phyloP scores from a whole-genome alignment of 1,140 invertebrate species.

The Phenacoccus solenopsis region DNA sequence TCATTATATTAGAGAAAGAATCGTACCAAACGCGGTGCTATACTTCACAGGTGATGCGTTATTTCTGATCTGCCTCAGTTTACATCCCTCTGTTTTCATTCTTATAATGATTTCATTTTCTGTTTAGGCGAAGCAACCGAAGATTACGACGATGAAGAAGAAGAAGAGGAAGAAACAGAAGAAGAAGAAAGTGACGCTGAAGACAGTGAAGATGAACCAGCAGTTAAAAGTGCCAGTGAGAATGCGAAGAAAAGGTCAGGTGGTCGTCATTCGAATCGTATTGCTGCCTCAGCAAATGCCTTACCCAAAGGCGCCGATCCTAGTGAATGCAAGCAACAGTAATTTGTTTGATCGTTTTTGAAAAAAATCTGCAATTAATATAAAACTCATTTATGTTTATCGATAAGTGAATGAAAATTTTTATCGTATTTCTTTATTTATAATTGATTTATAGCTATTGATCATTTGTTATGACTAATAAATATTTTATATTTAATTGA shows the following conservation, averaged over 20 bases:
- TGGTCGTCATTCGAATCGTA: background rate
- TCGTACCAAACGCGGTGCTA: slow-evolving; percentile 83
- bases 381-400: background rate
- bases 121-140: slow-evolving; percentile 53
- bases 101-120: slow-evolving; percentile 10
- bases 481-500: background rate
- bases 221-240: slow-evolving; percentile 28
- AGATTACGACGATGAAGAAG: slow-evolving; percentile 55
- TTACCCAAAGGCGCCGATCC: slow-evolving; percentile 27
- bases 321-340: slow-evolving; percentile 40
- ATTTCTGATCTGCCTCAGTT: background rate
- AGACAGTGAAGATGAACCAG: slow-evolving; percentile 30
- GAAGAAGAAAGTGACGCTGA: slow-evolving; percentile 34
- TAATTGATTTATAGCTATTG: background rate
- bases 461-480: background rate
- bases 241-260: slow-evolving; percentile 15
- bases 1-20: slow-evolving; percentile 88
- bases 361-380: background rate
- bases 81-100: background rate
- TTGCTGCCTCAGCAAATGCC: slow-evolving; percentile 25
- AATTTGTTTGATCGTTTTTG: slow-evolving; percentile 24
- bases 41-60: slow-evolving; percentile 67
- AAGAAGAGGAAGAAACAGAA: slow-evolving; percentile 38
- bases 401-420: background rate
- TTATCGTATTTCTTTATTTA: background rate